Percentiles rank a stretch among this genome's conserved stretches.
Conservation (phyloP, 2,797 vertebrate species). For the Enteromius radiatus region DNA sequence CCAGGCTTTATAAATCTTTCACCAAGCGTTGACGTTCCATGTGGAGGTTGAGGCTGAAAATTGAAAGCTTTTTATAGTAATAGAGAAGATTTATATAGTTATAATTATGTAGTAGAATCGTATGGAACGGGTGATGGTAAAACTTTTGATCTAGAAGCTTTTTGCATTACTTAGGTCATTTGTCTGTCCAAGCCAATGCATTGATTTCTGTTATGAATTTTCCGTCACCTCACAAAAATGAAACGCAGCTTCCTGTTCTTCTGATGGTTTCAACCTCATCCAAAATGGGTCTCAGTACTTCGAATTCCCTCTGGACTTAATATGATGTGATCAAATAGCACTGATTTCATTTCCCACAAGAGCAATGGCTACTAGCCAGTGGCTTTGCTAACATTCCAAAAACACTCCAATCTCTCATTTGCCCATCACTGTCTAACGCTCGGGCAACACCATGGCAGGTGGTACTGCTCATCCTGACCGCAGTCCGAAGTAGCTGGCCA, state of each 20-base stretch:
- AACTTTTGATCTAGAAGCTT: not conserved
- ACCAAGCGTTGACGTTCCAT: slow-evolving; percentile 52
- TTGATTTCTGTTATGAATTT: slow-evolving; percentile 4
- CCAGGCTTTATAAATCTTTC: slow-evolving; percentile 47
- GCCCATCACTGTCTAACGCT: slow-evolving; percentile 15
- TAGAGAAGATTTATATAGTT: slow-evolving; percentile 10
- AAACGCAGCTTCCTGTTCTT: slow-evolving; percentile 20
- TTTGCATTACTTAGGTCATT: not conserved
- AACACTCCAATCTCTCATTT: slow-evolving; percentile 39
- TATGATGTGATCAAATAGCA: slow-evolving; percentile 18
- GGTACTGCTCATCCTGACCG: slow-evolving; percentile 41
- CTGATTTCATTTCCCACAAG: slow-evolving; percentile 41
- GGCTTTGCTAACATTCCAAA: slow-evolving; percentile 9
- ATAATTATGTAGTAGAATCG: slow-evolving; percentile 26
- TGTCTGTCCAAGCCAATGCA: not conserved
- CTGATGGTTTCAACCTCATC: not conserved
- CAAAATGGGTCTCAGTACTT: slow-evolving; percentile 21
- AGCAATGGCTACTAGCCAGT: slow-evolving; percentile 31
- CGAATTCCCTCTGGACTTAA: slow-evolving; percentile 22
- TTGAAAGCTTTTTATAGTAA: slow-evolving; percentile 51
- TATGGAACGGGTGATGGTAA: not conserved
- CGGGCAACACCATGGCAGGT: slow-evolving; percentile 31
- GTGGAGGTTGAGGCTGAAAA: slow-evolving; percentile 29
- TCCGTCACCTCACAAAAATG: slow-evolving; percentile 3
- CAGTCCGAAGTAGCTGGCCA: slow-evolving; percentile 13